Base-by-base conservation (phyloP, 1,140 invertebrate species). In the Agrilus planipennis region DNA sequence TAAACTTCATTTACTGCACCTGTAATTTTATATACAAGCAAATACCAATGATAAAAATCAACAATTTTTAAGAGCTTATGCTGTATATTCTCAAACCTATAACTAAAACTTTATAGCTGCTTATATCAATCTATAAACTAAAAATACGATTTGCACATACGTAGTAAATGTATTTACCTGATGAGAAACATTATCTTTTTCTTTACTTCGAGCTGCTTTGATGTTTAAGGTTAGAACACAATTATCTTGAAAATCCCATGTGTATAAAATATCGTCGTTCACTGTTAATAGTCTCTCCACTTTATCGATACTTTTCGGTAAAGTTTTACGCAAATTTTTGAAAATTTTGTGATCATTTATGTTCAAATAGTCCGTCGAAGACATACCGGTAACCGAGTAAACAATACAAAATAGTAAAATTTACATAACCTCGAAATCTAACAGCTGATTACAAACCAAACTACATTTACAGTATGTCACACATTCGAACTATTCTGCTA, bases 161-260 rank as follows among this genome's bases (percentile, higher is more conserved):
- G 18, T 22, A 34, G 34, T 18, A 34, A 4, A 18, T 41, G 48
- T 12, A 51, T 53, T 64, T 61, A 78, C 77, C 68, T 79, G 76
- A 53, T 72, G 73, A 18, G 63, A 53, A 10, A 70, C 62, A 39
- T 69, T 63, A 19, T 64, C 57, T 14, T 50, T 54, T 30, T 64
- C 60, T 45, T 69, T 70, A 17, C 58, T 64, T 38, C 70, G 67
- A 19, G 71, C 58, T 17, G 68, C 65, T 43, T 72, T 71, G 32
- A 77, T 39, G 52, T 79, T 76, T 30, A 79, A 55, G 29, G 69
- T 68, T 41, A 73, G 62, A 34, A 79, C 63, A 58, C 74, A 77
- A 48, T 68, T 73, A 57, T 76, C 75, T 15, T 68, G 57, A 2
- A 69, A 64, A 53, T 73, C 70, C 77, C 77, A 80, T 39, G 71